Evolutionary conservation across 2,113 vertebrate genomes (phyloP).

Genomic region (Lophius piscatorius): DNA sequence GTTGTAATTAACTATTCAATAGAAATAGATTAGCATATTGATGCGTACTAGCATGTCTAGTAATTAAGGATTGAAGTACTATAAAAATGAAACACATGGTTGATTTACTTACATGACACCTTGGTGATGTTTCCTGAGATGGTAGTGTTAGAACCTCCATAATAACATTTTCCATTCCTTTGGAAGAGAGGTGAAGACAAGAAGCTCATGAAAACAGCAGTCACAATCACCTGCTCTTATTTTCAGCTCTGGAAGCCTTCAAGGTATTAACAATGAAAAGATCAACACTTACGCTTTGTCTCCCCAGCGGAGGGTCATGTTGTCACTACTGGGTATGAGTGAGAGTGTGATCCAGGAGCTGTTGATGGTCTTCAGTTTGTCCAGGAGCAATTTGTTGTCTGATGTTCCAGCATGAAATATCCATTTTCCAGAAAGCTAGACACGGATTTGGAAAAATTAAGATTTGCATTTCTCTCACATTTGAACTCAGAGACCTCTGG

Average conservation of each 20-base stretch:
- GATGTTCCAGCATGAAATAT: constrained; percentile 25
- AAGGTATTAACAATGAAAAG: background rate
- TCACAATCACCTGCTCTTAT: background rate
- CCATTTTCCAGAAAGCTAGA: constrained; percentile 56
- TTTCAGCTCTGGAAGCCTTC: background rate
- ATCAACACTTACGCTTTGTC: constrained; percentile 40
- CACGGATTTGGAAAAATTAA: constrained; percentile 8
- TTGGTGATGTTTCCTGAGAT: background rate
- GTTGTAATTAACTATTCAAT: constrained; percentile 36
- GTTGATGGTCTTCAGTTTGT: background rate
- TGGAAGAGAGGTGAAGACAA: background rate
- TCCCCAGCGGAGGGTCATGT: background rate
- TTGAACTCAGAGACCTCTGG: too few species aligned
- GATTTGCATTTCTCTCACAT: background rate
- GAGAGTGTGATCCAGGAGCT: constrained; percentile 37
- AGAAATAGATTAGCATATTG: background rate
- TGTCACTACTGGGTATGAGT: background rate
- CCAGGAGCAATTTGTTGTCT: background rate
- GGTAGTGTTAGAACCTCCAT: background rate
- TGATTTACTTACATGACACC: constrained; percentile 39
- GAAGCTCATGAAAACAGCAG: background rate
- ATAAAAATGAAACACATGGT: background rate
- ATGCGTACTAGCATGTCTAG: background rate
- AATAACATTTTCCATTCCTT: constrained; percentile 35
- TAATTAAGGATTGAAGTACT: background rate